phyloP scores from a whole-genome alignment of 2,888 invertebrate species.

The Sminthurides aquaticus region DNA sequence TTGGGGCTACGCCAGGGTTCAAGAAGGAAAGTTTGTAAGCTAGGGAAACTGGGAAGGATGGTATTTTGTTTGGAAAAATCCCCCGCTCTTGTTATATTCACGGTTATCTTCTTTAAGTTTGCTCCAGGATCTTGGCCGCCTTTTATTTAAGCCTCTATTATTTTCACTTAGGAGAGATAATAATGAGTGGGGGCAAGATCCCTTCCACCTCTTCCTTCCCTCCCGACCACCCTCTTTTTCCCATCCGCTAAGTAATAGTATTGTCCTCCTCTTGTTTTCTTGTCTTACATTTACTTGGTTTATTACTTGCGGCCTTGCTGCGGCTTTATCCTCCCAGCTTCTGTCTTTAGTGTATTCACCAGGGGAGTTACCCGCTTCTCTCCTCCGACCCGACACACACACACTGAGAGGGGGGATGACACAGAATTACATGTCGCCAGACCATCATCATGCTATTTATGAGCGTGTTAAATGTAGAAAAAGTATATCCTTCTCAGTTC shows the following conservation, averaged over 20 bases:
- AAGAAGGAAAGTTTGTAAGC: not conserved
- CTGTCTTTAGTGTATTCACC: too few relatives aligned
- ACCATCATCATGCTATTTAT: constrained; percentile 7
- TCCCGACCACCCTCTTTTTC: not conserved
- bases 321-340: not conserved
- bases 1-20: too few relatives aligned
- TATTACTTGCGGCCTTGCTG: constrained; percentile 4
- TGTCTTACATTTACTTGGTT: not conserved
- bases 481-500: constrained; percentile 1
- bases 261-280: not conserved
- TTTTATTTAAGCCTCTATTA: constrained; percentile 9
- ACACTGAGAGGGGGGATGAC: too few relatives aligned
- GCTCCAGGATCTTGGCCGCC: not conserved
- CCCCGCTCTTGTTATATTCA: not conserved
- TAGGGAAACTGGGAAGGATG: not conserved
- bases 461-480: constrained; percentile 2
- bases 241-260: not conserved
- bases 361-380: too few relatives aligned
- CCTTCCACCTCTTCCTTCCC: not conserved
- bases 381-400: too few relatives aligned
- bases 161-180: constrained; percentile 8
- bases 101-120: too few relatives aligned
- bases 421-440: not conserved
- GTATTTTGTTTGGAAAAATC: not conserved
- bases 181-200: constrained; percentile 1